Percentiles rank a stretch among this genome's conserved stretches.
phyloP scores from a whole-genome alignment of 64 coral and sea anemone species.

The Cladopsammia gracilis region DNA sequence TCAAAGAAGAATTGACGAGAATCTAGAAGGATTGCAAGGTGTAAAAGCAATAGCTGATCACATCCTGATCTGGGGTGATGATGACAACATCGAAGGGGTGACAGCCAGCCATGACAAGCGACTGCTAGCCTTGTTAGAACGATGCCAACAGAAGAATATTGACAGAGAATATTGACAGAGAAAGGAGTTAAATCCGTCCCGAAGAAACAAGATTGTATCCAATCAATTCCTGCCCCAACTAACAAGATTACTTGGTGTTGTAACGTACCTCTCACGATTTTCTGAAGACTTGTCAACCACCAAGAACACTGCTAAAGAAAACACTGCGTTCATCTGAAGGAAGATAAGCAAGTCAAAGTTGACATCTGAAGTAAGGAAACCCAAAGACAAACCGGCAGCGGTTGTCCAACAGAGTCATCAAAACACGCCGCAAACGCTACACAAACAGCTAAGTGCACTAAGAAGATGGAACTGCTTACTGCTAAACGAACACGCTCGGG shows the following conservation, averaged over 20 bases:
- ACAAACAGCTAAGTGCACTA: too few species aligned
- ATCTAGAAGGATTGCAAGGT: not conserved
- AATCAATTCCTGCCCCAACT: not conserved
- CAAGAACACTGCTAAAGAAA: slow-evolving; percentile 9
- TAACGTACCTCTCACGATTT: too few species aligned
- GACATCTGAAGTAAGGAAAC: too few species aligned
- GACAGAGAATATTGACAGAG: slow-evolving; percentile 27
- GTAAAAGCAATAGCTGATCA: slow-evolving; percentile 31
- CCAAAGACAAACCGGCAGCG: too few species aligned
- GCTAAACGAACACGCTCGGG: too few species aligned
- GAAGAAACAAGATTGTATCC: slow-evolving; percentile 54
- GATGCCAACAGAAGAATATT: slow-evolving; percentile 23
- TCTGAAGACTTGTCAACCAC: slow-evolving; percentile 39
- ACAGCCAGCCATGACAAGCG: slow-evolving; percentile 3
- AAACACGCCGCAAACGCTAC: too few species aligned
- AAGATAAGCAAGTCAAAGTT: too few species aligned
- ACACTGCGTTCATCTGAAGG: not conserved
- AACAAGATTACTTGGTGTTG: slow-evolving; percentile 43
- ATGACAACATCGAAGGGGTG: not conserved
- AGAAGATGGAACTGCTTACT: too few species aligned
- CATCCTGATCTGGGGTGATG: slow-evolving; percentile 35
- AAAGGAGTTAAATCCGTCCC: slow-evolving; percentile 34
- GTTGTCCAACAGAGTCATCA: too few species aligned
- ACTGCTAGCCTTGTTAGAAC: not conserved
- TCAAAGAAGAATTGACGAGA: too few species aligned